These are phyloP conservation scores for Propithecus deckenii DNA, from an alignment of 2,797 vertebrate species.

Conservation along the genomic window DNA sequence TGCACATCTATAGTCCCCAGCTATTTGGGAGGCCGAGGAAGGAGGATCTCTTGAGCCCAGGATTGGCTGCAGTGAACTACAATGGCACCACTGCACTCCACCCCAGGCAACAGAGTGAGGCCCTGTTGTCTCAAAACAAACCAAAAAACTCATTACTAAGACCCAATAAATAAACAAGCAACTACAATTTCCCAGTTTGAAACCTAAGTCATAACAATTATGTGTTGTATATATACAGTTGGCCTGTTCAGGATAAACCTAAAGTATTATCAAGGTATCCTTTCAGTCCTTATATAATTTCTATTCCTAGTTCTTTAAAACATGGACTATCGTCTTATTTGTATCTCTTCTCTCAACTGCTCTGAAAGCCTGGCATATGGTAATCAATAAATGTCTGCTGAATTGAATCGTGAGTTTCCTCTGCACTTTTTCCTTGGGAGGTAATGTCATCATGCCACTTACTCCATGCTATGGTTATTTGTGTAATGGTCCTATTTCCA, in stretches of 20 bases:
- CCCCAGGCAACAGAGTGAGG: neutral
- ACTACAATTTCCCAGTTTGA: neutral
- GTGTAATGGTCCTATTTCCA: neutral
- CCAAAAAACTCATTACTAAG: neutral
- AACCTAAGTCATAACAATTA: neutral
- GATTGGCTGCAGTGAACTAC: neutral
- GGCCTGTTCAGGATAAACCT: neutral
- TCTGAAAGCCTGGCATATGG: neutral
- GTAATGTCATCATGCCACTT: neutral
- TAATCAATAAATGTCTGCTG: neutral
- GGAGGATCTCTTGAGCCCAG: neutral
- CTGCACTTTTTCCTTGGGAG: neutral
- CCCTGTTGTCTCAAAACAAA: neutral
- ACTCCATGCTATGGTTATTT: neutral
- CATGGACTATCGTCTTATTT: neutral
- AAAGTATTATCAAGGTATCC: neutral
- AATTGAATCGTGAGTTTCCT: neutral
- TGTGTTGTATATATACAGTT: neutral
- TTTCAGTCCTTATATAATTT: neutral
- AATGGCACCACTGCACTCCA: neutral
- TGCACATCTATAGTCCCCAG: neutral
- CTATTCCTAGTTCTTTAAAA: neutral
- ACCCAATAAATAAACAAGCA: neutral
- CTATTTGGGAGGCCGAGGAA: neutral
- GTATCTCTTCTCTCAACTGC: neutral